Conservation (phyloP, 2,113 vertebrate genomes). For the Cebus imitator region DNA sequence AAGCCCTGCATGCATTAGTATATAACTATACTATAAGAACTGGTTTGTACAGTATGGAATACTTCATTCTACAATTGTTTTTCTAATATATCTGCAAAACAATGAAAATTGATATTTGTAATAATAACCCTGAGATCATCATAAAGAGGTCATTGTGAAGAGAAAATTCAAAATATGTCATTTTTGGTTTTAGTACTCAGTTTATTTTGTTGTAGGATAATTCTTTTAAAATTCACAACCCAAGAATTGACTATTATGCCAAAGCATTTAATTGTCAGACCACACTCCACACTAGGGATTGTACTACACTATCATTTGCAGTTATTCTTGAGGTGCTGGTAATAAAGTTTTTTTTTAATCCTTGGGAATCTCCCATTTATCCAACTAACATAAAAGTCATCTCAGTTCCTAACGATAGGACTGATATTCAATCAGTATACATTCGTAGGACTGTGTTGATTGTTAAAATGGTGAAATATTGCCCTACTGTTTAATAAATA, state of each 20-base stretch:
- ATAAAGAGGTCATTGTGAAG: not conserved
- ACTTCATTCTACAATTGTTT: not conserved
- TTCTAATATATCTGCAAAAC: not conserved
- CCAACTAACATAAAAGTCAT: not conserved
- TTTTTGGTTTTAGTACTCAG: not conserved
- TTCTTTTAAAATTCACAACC: slow-evolving; percentile 19
- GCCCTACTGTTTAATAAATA: not conserved
- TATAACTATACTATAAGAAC: slow-evolving; percentile 13
- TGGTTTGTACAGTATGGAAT: not conserved
- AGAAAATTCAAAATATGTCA: not conserved
- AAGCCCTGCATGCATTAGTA: no score
- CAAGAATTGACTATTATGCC: not conserved
- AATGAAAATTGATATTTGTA: slow-evolving; percentile 4
- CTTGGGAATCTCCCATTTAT: not conserved
- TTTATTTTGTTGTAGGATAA: slow-evolving; percentile 33
- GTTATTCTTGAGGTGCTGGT: slow-evolving; percentile 9
- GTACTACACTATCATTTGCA: not conserved
- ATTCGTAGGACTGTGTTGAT: not conserved
- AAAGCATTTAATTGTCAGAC: not conserved
- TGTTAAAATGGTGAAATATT: not conserved
- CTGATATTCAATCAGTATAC: not conserved
- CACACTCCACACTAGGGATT: not conserved
- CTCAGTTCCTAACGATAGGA: not conserved
- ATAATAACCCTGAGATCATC: not conserved
- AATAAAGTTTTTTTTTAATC: not conserved